Base-by-base conservation (phyloP, 2,113 vertebrate genomes). In the Plestiodon gilberti region DNA sequence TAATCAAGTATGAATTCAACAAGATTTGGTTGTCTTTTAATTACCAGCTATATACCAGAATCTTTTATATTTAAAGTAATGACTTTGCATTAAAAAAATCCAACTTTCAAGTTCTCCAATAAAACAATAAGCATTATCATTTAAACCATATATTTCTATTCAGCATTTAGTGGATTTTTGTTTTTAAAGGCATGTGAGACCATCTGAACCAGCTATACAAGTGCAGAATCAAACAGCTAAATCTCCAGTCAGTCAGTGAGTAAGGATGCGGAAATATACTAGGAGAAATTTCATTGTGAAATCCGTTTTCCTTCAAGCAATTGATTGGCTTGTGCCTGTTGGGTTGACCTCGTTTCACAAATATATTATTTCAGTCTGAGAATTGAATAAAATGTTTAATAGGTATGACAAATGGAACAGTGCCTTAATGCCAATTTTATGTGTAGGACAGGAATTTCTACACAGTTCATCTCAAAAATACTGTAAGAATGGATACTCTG, bases 401-500 rank as follows among this genome's bases (percentile, higher is more conserved):
- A 85, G 55, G 9, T 73, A 78, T 71, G 62, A 85, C 22, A 80
- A 90, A 94, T 38, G 0, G 17, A 89, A 30, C 65, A 59, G 75
- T 0, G 0, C 33, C 59, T 48, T 86, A 90, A 86, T 8, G 4
- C n/a, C 52, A 18, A 79, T 6, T 82, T 89, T 86, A 87, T 33
- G 74, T 0, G 22, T 48, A 92, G 83, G 57, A 92, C 33, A 5
- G 13, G 81, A n/a, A 17, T 88, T 91, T 87, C 75, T 83, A 67
- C 62, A 86, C 18, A 6, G 3, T 82, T 93, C 87, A 91, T 91
- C 88, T 78, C 93, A 92, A 96, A 93, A 74, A 22, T 87, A 70
- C 83, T 69, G 82, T 88, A 91, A 91, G 90, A 89, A 65, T 61
- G 52, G n/a, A 69, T 67, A 79, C 65, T 88, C 92, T 84, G 84